Percentiles rank a stretch among this genome's conserved stretches.
phyloP scores from a whole-genome alignment of 2,113 vertebrate genomes.

The Astatoreochromis straeleni region DNA sequence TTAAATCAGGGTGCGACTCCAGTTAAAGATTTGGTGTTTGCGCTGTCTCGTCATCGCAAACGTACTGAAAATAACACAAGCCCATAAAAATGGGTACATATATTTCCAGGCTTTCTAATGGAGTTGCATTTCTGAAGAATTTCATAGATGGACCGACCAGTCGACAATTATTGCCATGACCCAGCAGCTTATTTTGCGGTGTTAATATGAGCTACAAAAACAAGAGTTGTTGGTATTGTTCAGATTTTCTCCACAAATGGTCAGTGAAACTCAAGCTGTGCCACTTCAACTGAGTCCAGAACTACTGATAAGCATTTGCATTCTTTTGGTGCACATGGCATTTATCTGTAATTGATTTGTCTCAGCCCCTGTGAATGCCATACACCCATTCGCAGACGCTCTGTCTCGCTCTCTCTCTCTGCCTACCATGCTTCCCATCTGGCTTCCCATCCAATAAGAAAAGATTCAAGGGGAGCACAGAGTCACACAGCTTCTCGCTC shows the following conservation, averaged over 20 bases:
- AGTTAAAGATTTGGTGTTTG: background rate
- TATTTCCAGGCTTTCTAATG: background rate
- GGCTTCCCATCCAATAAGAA: slow-evolving; percentile 13
- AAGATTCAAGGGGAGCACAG: background rate
- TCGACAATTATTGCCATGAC: background rate
- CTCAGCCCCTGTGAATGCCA: slow-evolving; percentile 23
- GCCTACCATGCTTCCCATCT: slow-evolving; percentile 4
- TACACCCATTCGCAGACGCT: background rate
- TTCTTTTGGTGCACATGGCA: slow-evolving; percentile 33
- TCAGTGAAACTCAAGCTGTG: background rate
- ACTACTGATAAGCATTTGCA: slow-evolving; percentile 2
- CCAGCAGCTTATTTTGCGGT: background rate
- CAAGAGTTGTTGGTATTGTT: background rate
- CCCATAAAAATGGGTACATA: background rate
- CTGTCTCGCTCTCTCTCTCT: background rate
- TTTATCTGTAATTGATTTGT: slow-evolving; percentile 54
- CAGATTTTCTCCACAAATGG: background rate
- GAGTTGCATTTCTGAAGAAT: background rate
- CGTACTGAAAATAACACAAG: slow-evolving; percentile 10
- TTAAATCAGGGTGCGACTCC: slow-evolving; percentile 2
- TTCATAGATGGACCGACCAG: background rate
- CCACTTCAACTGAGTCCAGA: background rate
- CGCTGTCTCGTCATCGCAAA: background rate
- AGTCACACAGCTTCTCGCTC: slow-evolving; percentile 3
- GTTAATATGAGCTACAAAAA: background rate